Evolutionary conservation across 1,140 invertebrate species (phyloP), one percentile per base, ranked within the genome.

Genomic region (Eubasilissa regina): DNA sequence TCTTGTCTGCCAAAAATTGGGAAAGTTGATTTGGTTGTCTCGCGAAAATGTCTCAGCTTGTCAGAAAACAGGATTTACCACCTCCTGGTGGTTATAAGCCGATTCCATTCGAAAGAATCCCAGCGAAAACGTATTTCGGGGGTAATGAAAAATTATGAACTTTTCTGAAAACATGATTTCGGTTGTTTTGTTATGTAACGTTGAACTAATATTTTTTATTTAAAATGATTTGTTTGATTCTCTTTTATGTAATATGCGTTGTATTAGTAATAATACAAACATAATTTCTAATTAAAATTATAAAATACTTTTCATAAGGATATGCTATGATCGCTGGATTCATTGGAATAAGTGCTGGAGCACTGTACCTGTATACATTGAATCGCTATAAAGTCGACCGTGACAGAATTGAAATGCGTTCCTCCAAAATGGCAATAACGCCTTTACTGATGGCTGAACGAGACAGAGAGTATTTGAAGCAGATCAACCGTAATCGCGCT

Each of bases 381-480:
- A 92, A 86, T 72, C 86, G 85, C 76, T 91, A 90, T 83, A 85
- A 87, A 79, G 85, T 91, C 0, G 85, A 87, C 21, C 89, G 86
- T 66, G 85, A 93, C 68, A 87, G 92, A 66, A 89, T 96, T 70
- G 96, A 97, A 89, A 91, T 92, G 88, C 90, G 92, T 44, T 95
- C 95, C 77, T 92, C 93, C 0, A 89, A 91, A 80, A 90, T 95
- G 87, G 95, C 94, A 0, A 86, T 97, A 19, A 89, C 91, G 74
- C 95, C 96, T 0, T 84, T 97, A 80, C 83, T 97, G 58, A 74
- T 93, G 35, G 96, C 96, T 8, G 96, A 97, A 88, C 90, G 92
- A 82, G 95, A 97, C 85, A 87, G 96, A 82, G 91, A 91, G 89
- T 96, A 92, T 84, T 87, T 98, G 84, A 97, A 95, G 83, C 94